A percentile compares a stretch with the other conserved stretches of the same genome.
Conservation (phyloP, 2,797 vertebrate genomes). For the Parauchenoglanis punctatus region DNA sequence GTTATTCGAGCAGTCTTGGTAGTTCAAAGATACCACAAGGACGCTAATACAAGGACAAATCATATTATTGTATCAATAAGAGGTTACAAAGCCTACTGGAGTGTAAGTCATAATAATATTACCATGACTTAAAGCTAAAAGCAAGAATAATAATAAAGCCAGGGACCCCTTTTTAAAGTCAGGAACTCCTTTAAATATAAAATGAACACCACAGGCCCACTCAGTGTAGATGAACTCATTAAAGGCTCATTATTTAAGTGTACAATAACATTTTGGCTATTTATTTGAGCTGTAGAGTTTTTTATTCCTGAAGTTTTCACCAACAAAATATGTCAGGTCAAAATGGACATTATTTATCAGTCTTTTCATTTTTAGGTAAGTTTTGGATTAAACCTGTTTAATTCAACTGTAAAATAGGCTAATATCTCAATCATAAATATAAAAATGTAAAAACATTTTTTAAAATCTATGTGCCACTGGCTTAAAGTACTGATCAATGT, state of each 20-base stretch:
- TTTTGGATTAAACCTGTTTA: no score
- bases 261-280: no score
- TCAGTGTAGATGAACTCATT: background rate
- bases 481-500: background rate
- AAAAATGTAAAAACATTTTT: no score
- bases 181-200: background rate
- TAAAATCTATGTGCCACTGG: background rate
- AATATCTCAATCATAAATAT: no score
- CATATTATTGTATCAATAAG: background rate
- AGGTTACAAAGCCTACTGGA: background rate
- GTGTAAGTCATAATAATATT: background rate
- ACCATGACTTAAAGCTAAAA: background rate
- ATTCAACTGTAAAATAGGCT: no score
- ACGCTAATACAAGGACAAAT: background rate
- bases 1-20: background rate
- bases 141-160: background rate
- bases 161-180: background rate
- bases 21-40: background rate
- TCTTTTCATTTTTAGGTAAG: no score
- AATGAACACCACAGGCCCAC: background rate
- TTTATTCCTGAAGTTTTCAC: no score
- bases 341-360: no score
- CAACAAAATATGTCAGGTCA: no score
- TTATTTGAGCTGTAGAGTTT: no score
- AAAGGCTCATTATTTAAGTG: no score